Percentiles rank a stretch among this genome's conserved stretches.
These are phyloP conservation scores for Parasteatoda tepidariorum DNA, from an alignment of 1,140 invertebrate species.

Conservation along the genomic window DNA sequence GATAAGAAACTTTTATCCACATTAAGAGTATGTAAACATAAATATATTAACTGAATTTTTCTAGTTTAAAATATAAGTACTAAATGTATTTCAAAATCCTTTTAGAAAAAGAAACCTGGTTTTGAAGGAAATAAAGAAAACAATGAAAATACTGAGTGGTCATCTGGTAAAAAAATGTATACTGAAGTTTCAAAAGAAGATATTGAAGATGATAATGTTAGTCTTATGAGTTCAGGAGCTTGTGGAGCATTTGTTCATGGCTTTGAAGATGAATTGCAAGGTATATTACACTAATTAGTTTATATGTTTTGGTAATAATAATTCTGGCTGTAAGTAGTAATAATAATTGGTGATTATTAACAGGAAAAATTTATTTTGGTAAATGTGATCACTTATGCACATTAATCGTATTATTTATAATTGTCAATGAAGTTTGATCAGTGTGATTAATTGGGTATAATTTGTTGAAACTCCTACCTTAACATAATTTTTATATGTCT, in stretches of 20 bases:
- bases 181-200: constrained; percentile 86
- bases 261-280: constrained; percentile 96
- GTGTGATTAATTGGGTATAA: no score
- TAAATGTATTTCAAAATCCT: constrained; percentile 6
- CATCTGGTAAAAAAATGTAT: constrained; percentile 90
- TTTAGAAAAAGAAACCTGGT: constrained; percentile 72
- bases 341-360: no score
- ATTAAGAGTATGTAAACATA: constrained; percentile 76
- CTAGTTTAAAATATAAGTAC: neutral
- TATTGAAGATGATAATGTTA: constrained; percentile 81
- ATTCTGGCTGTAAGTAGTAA: no score
- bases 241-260: constrained; percentile 99
- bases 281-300: constrained; percentile 70
- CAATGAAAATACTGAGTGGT: constrained; percentile 87
- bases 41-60: neutral
- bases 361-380: no score
- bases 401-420: no score
- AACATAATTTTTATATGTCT: no score
- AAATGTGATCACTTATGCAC: no score
- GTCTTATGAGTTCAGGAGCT: constrained; percentile 89
- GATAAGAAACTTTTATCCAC: constrained; percentile 99
- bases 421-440: no score
- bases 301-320: neutral
- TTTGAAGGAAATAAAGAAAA: constrained; percentile 85
- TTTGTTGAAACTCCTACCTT: no score